phyloP scores from a whole-genome alignment of 2,888 invertebrate genomes.

The Steinernema scapterisci region DNA sequence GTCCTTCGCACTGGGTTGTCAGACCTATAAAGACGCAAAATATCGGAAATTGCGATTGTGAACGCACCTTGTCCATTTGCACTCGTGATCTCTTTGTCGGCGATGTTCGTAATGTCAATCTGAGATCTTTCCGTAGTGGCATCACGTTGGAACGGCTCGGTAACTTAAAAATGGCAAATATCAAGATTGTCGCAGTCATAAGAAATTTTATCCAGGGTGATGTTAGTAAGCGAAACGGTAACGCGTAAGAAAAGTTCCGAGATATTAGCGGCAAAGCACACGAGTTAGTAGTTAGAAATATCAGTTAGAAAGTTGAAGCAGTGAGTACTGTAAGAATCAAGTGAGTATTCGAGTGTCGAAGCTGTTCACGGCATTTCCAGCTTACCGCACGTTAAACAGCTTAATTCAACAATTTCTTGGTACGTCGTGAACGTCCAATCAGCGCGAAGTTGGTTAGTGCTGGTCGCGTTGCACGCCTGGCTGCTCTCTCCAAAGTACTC shows the following conservation, averaged over 20 bases:
- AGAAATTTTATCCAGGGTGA: no score
- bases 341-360: neutral
- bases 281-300: neutral
- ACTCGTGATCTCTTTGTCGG: slow-evolving; percentile 30
- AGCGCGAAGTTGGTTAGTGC: slow-evolving; percentile 34
- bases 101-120: slow-evolving; percentile 36
- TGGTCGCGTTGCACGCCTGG: slow-evolving; percentile 31
- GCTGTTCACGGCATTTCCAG: slow-evolving; percentile 24
- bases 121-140: neutral
- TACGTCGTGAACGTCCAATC: slow-evolving; percentile 55
- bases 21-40: slow-evolving; percentile 39
- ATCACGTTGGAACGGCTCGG: slow-evolving; percentile 15
- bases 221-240: no score
- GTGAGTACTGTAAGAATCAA: no score
- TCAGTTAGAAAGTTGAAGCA: neutral
- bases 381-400: slow-evolving; percentile 62
- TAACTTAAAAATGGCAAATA: neutral
- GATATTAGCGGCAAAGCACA: no score
- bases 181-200: no score
- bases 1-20: slow-evolving; percentile 51
- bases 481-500: slow-evolving; percentile 35
- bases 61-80: neutral
- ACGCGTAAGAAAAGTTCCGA: no score
- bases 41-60: neutral
- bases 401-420: slow-evolving; percentile 60